These are phyloP conservation scores for Rhimphoctona megacephalus DNA, from an alignment of 2,888 invertebrate genomes.

Conservation along the genomic window DNA sequence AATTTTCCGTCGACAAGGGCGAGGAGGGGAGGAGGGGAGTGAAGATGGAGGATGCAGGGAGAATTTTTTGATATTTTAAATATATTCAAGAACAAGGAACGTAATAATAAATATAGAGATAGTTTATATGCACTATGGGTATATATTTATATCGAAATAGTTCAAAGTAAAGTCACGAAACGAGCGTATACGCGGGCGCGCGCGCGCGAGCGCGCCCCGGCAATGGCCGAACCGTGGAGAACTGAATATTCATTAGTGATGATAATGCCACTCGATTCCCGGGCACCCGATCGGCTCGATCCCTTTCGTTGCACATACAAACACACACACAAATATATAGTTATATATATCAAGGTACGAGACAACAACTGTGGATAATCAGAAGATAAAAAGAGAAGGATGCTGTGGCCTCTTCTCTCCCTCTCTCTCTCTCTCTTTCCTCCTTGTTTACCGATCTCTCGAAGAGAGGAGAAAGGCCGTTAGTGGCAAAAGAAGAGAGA, in stretches of 20 bases:
- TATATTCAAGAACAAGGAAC: not conserved
- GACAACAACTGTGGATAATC: not conserved
- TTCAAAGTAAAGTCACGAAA: conserved; percentile 75
- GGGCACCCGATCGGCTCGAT: conserved; percentile 57
- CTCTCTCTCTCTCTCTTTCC: conserved; percentile 32
- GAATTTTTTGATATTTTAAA: conserved; percentile 24
- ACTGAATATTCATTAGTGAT: conserved; percentile 82
- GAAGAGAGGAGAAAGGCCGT: conserved; percentile 59
- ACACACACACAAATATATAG: not conserved
- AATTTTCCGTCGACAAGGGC: conserved; percentile 23
- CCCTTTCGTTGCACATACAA: conserved; percentile 59
- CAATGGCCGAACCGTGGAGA: conserved; percentile 77
- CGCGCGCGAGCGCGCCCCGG: conserved; percentile 56
- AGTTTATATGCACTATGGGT: not conserved
- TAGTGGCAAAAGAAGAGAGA: conserved; percentile 65
- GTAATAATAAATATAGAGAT: not conserved
- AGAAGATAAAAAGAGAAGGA: not conserved
- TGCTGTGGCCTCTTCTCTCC: conserved; percentile 2
- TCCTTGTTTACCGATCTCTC: conserved; percentile 47
- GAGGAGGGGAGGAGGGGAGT: not conserved
- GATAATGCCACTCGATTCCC: conserved; percentile 78
- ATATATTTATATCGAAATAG: conserved; percentile 27
- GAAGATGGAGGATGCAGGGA: not conserved
- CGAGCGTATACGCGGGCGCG: conserved; percentile 68
- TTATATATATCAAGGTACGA: not conserved